These are phyloP conservation scores for Hemistola chrysoprasaria DNA, from an alignment of 2,888 invertebrate genomes.

Conservation along the genomic window DNA sequence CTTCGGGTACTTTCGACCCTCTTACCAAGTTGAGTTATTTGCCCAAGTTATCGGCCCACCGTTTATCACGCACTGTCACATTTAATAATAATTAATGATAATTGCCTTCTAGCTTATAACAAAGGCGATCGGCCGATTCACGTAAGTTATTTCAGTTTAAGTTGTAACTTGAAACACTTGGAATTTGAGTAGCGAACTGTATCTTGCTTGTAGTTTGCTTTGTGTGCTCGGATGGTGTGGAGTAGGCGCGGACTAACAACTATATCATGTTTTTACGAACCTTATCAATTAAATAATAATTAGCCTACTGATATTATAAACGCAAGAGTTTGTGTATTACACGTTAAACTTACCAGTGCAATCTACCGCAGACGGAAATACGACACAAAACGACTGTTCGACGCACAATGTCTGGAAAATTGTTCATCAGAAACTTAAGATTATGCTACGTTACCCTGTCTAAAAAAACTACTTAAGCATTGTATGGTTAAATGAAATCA, in stretches of 20 bases:
- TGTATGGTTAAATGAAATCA: no score
- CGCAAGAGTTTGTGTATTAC: no score
- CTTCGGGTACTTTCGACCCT: conserved; percentile 42
- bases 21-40: conserved; percentile 67
- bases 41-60: conserved; percentile 75
- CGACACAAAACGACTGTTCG: no score
- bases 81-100: conserved; percentile 83
- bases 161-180: conserved; percentile 66
- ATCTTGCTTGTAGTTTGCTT: conserved; percentile 71
- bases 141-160: conserved; percentile 81
- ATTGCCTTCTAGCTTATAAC: conserved; percentile 78
- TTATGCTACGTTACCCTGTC: no score
- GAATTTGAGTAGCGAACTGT: conserved; percentile 78
- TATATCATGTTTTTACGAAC: no score
- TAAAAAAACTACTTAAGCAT: no score
- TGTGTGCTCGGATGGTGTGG: conserved; percentile 34
- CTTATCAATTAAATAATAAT: no score
- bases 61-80: conserved; percentile 77
- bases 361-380: no score
- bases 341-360: no score
- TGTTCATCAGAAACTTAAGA: no score
- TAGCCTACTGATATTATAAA: no score
- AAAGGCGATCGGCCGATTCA: conserved; percentile 80
- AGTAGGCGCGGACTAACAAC: conserved; percentile 35
- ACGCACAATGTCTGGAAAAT: no score